Evolutionary conservation across 2,113 vertebrate genomes (phyloP).

Genomic region (Platysternon megacephalum): DNA sequence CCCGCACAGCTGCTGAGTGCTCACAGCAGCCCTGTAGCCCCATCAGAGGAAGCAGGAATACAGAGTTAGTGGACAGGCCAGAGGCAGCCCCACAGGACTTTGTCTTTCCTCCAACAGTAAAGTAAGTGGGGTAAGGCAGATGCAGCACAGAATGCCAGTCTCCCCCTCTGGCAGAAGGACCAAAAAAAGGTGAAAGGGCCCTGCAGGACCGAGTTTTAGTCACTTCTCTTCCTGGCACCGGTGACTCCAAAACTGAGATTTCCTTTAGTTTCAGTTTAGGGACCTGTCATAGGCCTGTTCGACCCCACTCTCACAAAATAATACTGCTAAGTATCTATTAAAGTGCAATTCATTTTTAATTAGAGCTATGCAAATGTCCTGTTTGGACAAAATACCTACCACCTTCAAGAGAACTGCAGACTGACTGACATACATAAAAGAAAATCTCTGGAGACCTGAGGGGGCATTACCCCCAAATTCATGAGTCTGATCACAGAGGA

Average conservation of each 20-base stretch:
- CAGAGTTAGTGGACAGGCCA: not conserved
- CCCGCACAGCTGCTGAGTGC: not conserved
- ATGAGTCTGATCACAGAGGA: not conserved
- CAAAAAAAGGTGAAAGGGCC: not conserved
- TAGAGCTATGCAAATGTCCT: not conserved
- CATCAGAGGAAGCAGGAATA: not conserved
- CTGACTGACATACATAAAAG: not conserved
- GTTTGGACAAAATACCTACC: not conserved
- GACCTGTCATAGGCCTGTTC: not conserved
- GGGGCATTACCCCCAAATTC: not conserved
- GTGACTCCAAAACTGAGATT: not conserved
- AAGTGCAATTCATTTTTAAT: not conserved
- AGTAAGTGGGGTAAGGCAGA: not conserved
- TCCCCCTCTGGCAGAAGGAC: not conserved
- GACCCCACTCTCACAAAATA: not conserved
- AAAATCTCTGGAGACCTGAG: not conserved
- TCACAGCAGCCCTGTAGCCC: not conserved
- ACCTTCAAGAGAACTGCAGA: not conserved
- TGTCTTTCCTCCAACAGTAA: not conserved
- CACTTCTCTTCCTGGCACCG: not conserved
- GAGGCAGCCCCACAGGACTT: not conserved
- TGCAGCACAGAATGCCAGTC: not conserved
- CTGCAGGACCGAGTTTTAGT: not conserved
- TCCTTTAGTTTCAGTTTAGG: not conserved
- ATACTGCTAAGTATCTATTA: not conserved